Evolutionary conservation across 2,888 invertebrate genomes (phyloP).

Genomic region (Watsonalla cultraria): DNA sequence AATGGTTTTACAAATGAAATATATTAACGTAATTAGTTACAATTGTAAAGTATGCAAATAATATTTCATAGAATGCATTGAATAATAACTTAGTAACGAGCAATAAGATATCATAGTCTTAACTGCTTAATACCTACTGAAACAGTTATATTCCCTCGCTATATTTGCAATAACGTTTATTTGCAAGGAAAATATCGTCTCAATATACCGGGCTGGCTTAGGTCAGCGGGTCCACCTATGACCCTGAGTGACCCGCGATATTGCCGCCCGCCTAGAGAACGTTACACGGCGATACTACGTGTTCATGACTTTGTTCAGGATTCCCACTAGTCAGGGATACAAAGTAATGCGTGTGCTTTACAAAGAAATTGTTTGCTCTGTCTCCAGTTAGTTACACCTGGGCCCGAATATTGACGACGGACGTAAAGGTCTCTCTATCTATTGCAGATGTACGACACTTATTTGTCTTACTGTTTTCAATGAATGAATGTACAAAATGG

Average conservation of each 20-base stretch:
- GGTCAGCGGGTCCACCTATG: slow-evolving; percentile 1
- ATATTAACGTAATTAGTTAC: no score
- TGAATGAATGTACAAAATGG: no score
- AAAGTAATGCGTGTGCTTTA: slow-evolving; percentile 9
- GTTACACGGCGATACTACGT: slow-evolving; percentile 10
- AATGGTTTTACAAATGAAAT: no score
- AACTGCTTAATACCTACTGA: neutral
- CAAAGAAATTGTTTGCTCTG: slow-evolving; percentile 13
- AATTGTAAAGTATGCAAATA: no score
- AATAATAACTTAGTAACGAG: no score
- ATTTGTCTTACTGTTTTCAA: no score
- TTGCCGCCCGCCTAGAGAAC: slow-evolving; percentile 9
- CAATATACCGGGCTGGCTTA: neutral
- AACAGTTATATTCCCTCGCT: neutral
- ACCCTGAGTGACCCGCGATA: slow-evolving; percentile 8
- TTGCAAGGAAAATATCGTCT: neutral
- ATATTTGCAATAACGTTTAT: neutral
- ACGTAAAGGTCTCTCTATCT: neutral
- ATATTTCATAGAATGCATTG: no score
- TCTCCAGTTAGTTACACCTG: neutral
- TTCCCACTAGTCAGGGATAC: slow-evolving; percentile 12
- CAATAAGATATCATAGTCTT: no score
- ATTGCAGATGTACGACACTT: neutral
- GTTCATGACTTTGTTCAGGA: slow-evolving; percentile 17
- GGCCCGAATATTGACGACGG: neutral